phyloP scores from a whole-genome alignment of 2,888 invertebrate species.

The Therioaphis trifolii region DNA sequence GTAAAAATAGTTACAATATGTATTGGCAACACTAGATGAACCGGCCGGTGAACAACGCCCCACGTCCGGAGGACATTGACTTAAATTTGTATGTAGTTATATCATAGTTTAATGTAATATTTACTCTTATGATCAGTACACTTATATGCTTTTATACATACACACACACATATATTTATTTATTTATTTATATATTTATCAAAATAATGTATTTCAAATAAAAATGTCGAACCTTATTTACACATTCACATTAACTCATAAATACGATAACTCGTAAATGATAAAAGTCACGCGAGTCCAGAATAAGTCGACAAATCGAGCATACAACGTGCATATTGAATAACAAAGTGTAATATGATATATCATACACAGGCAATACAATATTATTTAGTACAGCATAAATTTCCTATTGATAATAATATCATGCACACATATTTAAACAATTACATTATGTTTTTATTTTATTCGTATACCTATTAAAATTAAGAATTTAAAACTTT shows the following conservation, averaged over 20 bases:
- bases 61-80: constrained; percentile 16
- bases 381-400: neutral
- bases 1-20: neutral
- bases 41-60: constrained; percentile 33
- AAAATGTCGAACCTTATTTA: no score
- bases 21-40: constrained; percentile 48
- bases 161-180: neutral
- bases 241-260: neutral
- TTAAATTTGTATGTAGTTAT: neutral
- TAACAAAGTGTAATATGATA: neutral
- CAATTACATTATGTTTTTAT: no score
- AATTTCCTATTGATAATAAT: neutral
- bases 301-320: neutral
- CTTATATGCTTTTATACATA: neutral
- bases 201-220: no score
- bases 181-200: no score
- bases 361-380: neutral
- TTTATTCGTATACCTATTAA: no score
- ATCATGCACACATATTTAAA: neutral
- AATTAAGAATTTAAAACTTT: no score
- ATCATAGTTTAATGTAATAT: neutral
- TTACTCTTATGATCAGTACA: neutral
- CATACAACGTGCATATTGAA: neutral
- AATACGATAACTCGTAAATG: no score
- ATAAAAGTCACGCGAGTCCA: neutral